Conservation (phyloP, 2,113 vertebrate species). For the Cavia porcellus region DNA sequence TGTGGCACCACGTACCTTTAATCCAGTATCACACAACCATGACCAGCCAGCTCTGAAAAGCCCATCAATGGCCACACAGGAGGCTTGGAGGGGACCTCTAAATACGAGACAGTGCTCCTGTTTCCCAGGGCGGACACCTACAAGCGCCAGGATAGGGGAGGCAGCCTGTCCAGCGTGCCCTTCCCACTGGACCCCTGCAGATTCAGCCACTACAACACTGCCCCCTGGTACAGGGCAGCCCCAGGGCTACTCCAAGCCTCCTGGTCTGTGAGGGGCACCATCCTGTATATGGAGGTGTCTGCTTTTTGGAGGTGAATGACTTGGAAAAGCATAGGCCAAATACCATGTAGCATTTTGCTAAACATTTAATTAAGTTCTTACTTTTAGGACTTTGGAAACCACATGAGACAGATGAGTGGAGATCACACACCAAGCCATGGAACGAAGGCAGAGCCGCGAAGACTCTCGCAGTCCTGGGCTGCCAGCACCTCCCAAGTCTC, state of each 20-base stretch:
- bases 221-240: not conserved
- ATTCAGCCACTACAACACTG: not conserved
- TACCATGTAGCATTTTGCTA: not conserved
- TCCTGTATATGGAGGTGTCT: not conserved
- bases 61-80: not conserved
- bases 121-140: not conserved
- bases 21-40: not conserved
- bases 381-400: not conserved
- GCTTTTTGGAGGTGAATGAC: not conserved
- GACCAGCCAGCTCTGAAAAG: not conserved
- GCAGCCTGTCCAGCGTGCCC: accelerated
- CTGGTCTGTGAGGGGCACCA: accelerated
- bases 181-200: not conserved
- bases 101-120: not conserved
- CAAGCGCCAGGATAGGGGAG: not conserved
- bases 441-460: accelerated
- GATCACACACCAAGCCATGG: accelerated
- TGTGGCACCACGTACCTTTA: not conserved
- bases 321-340: not conserved
- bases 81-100: not conserved
- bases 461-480: not conserved
- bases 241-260: not conserved
- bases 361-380: not conserved
- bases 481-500: too few species aligned
- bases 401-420: not conserved